These are phyloP conservation scores for Sebastes minor DNA, from an alignment of 2,797 vertebrate species.

Conservation along the genomic window DNA sequence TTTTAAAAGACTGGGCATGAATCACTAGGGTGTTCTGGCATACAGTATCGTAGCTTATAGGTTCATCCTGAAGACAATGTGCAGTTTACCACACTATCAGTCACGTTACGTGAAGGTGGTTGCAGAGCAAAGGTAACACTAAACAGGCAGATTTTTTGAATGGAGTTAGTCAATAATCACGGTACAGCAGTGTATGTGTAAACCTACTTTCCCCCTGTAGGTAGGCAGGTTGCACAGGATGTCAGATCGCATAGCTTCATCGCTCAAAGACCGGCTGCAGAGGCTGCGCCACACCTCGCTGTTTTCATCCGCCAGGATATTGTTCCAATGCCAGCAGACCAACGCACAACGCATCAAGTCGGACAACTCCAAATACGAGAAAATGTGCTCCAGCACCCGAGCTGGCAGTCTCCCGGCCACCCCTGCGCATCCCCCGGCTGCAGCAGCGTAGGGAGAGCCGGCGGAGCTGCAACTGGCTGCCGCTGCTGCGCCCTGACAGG, in stretches of 20 bases:
- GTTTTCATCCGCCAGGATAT: conserved; percentile 93
- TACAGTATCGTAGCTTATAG: no score
- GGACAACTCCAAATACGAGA: conserved; percentile 92
- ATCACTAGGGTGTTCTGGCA: neutral
- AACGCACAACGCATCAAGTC: conserved; percentile 90
- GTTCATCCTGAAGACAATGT: neutral
- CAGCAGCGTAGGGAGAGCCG: conserved; percentile 68
- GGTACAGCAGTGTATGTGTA: neutral
- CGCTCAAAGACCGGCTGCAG: conserved; percentile 86
- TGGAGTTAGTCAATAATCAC: neutral
- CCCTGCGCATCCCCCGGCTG: conserved; percentile 67
- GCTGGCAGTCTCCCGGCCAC: conserved; percentile 88
- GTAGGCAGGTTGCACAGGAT: conserved; percentile 95
- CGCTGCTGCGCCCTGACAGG: conserved; percentile 78
- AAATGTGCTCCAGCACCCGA: conserved; percentile 92
- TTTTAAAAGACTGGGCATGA: neutral
- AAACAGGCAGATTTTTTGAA: neutral
- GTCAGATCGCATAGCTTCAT: conserved; percentile 94
- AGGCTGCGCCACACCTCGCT: conserved; percentile 99
- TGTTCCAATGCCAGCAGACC: conserved; percentile 96
- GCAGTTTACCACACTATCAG: neutral
- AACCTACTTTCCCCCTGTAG: conserved; percentile 90
- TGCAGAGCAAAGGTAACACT: neutral
- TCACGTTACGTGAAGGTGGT: neutral
- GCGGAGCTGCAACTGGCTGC: conserved; percentile 78